Evolutionary conservation across 1,140 invertebrate species (phyloP).

Genomic region (Antheraea pernyi): DNA sequence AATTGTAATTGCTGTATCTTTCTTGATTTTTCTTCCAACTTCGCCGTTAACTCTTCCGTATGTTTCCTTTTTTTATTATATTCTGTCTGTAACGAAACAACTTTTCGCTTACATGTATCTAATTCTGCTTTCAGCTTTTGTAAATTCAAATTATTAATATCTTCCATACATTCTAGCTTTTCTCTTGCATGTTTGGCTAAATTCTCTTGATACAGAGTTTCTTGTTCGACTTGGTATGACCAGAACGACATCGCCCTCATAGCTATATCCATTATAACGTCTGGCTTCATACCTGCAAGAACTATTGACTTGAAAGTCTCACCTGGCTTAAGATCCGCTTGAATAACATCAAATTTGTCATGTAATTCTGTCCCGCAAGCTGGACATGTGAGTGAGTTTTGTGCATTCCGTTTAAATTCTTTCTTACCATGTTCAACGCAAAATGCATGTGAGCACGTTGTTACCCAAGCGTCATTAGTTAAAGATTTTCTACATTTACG

Average conservation of each 20-base stretch:
- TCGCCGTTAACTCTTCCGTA: conserved; percentile 63
- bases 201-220: conserved; percentile 72
- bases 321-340: conserved; percentile 74
- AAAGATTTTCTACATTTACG: conserved; percentile 76
- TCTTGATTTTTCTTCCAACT: conserved; percentile 66
- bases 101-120: conserved; percentile 69
- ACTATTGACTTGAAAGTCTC: conserved; percentile 79
- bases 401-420: conserved; percentile 70
- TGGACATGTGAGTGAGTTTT: conserved; percentile 70
- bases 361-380: conserved; percentile 73
- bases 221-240: conserved; percentile 78
- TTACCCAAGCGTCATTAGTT: conserved; percentile 76
- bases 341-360: conserved; percentile 78
- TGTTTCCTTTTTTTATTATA: conserved; percentile 69
- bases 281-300: conserved; percentile 75
- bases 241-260: conserved; percentile 79
- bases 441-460: conserved; percentile 79
- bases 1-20: conserved; percentile 73
- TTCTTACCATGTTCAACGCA: conserved; percentile 76
- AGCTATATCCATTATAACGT: conserved; percentile 76
- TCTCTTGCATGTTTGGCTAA: conserved; percentile 69
- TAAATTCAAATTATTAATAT: conserved; percentile 64
- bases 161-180: conserved; percentile 68
- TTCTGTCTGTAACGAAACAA: conserved; percentile 63
- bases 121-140: conserved; percentile 74